Conservation (phyloP, 2,888 invertebrate genomes). For the Caenorhabditis sp. region DNA sequence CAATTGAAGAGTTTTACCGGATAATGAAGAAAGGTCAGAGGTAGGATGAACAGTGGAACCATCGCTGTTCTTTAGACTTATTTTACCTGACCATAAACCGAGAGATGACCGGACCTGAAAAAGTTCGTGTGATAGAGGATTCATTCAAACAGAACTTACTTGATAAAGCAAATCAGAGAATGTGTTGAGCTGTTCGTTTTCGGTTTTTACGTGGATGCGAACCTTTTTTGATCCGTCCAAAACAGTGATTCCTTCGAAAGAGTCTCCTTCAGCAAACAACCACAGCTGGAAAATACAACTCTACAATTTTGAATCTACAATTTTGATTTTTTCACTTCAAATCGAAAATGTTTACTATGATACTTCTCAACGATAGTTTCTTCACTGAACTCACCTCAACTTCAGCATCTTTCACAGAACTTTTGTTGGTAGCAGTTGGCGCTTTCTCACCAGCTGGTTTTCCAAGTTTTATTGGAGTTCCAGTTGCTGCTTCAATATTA, state of each 20-base stretch:
- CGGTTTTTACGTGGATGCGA: constrained; percentile 24
- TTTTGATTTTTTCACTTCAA: not conserved
- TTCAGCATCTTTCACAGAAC: constrained; percentile 58
- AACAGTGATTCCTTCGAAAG: constrained; percentile 34
- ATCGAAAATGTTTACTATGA: too few relatives aligned
- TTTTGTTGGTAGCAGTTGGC: constrained; percentile 43
- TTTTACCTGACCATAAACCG: constrained; percentile 45
- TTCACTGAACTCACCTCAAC: constrained; percentile 50
- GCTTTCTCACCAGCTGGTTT: constrained; percentile 28
- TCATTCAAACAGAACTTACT: constrained; percentile 19
- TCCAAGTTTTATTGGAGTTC: constrained; percentile 48
- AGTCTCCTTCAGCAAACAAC: constrained; percentile 41
- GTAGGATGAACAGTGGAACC: constrained; percentile 46
- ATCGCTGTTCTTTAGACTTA: constrained; percentile 25
- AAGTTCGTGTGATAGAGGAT: not conserved
- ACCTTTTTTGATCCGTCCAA: constrained; percentile 33
- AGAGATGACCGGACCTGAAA: constrained; percentile 49
- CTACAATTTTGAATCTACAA: too few relatives aligned
- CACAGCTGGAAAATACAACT: constrained; percentile 26
- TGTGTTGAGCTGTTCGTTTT: constrained; percentile 22
- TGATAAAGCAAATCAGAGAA: constrained; percentile 36
- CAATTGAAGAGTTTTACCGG: constrained; percentile 39
- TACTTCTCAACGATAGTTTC: too few relatives aligned
- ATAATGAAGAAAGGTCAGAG: constrained; percentile 31
- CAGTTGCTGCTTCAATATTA: constrained; percentile 38